Percentiles rank a stretch among this genome's conserved stretches.
Conservation (phyloP, 2,888 invertebrate genomes). For the Osmoderma eremita region DNA sequence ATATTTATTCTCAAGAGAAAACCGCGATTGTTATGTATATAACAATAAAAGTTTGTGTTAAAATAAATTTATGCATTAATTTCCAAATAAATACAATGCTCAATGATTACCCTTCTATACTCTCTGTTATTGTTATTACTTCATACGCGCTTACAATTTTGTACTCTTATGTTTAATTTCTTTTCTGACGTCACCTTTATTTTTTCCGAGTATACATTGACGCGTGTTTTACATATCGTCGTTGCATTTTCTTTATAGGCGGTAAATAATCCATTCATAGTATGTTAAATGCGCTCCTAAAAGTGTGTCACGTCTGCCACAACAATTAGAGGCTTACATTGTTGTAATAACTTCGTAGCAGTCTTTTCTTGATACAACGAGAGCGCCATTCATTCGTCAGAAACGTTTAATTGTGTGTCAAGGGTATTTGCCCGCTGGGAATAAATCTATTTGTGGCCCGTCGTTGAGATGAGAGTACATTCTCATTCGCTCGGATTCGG, state of each 20-base stretch:
- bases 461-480: conserved; percentile 6
- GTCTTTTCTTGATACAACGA: not conserved
- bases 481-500: conserved; percentile 35
- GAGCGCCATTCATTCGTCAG: not conserved
- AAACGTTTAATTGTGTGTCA: not conserved
- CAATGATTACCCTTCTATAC: no score
- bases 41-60: no score
- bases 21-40: no score
- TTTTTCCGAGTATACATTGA: not conserved
- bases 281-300: not conserved
- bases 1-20: no score
- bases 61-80: no score
- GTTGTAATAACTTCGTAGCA: conserved; percentile 3
- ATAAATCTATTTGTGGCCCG: conserved; percentile 1
- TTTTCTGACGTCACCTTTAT: conserved; percentile 1
- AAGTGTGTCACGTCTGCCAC: conserved; percentile 1
- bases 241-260: no score
- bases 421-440: not conserved
- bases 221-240: not conserved
- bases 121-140: no score
- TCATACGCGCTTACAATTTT: no score
- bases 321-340: not conserved
- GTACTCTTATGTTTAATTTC: not conserved
- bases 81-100: no score
- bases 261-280: not conserved